Conservation (phyloP, 23 tunicate genomes). For the Aplidium turbinatum region DNA sequence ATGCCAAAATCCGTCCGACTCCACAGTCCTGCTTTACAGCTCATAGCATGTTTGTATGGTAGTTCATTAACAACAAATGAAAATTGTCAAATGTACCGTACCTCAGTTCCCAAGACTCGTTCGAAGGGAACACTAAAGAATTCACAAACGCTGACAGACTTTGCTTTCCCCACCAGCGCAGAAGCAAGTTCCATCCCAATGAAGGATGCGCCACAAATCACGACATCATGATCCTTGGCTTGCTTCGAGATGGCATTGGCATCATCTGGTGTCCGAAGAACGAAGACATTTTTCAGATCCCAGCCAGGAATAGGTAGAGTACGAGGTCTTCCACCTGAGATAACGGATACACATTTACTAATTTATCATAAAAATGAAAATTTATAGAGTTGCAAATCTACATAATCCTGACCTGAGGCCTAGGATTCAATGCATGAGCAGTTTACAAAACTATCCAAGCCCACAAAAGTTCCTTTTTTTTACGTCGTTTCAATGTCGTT, state of each 20-base stretch:
- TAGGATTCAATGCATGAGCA: too few relatives aligned
- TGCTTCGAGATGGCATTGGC: conserved; percentile 57
- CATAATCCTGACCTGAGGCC: too few relatives aligned
- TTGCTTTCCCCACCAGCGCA: conserved; percentile 60
- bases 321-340: conserved; percentile 76
- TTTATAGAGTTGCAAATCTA: not conserved
- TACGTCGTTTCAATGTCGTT: too few relatives aligned
- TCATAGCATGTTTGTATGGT: too few relatives aligned
- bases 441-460: too few relatives aligned
- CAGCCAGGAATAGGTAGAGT: conserved; percentile 91
- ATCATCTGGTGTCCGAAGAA: conserved; percentile 82
- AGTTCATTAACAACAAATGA: too few relatives aligned
- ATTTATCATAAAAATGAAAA: too few relatives aligned
- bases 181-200: conserved; percentile 96
- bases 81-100: too few relatives aligned
- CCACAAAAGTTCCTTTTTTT: too few relatives aligned
- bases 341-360: too few relatives aligned
- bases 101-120: conserved; percentile 74
- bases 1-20: too few relatives aligned
- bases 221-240: conserved; percentile 64
- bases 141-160: conserved; percentile 77
- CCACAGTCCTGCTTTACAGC: too few relatives aligned
- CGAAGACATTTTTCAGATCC: conserved; percentile 83
- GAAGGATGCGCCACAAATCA: conserved; percentile 85
- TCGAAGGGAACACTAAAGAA: conserved; percentile 86